These are phyloP conservation scores for Ia io DNA, from an alignment of 2,113 vertebrate species.

Conservation along the genomic window DNA sequence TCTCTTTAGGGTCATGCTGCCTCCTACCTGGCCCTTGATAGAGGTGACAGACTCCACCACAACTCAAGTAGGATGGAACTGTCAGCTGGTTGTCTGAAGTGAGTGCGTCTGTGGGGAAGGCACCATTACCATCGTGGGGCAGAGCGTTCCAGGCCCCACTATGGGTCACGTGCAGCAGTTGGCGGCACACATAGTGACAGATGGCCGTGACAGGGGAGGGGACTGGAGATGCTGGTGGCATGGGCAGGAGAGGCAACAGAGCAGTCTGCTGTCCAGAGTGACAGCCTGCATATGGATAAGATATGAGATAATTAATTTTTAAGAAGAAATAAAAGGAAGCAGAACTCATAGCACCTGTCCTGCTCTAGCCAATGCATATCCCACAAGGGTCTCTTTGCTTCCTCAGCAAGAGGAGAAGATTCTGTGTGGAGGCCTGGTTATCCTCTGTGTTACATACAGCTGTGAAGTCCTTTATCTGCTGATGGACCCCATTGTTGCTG, in stretches of 20 bases:
- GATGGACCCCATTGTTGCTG: slow-evolving; percentile 63
- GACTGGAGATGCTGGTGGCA: slow-evolving; percentile 30
- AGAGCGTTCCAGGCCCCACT: accelerated
- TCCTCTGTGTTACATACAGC: slow-evolving; percentile 47
- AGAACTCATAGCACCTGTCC: neutral
- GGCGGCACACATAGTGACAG: slow-evolving; percentile 41
- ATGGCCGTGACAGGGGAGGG: slow-evolving; percentile 44
- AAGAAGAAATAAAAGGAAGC: neutral
- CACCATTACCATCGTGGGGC: neutral
- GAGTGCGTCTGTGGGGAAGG: neutral
- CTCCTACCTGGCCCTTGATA: neutral
- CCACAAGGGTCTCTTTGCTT: neutral
- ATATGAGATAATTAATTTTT: slow-evolving; percentile 51
- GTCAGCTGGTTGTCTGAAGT: neutral
- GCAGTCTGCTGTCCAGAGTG: slow-evolving; percentile 30
- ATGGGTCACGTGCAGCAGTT: neutral
- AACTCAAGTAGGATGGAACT: neutral
- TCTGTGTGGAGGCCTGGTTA: slow-evolving; percentile 34
- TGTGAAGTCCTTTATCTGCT: slow-evolving; percentile 58
- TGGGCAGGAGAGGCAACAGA: neutral
- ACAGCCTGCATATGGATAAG: slow-evolving; percentile 73
- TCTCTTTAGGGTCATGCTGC: no score
- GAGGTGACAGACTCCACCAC: neutral
- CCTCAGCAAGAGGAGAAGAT: neutral
- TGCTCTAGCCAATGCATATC: slow-evolving; percentile 38